Conservation (phyloP, 2,797 vertebrate genomes). For the Enteromius afrohamiltoni region DNA sequence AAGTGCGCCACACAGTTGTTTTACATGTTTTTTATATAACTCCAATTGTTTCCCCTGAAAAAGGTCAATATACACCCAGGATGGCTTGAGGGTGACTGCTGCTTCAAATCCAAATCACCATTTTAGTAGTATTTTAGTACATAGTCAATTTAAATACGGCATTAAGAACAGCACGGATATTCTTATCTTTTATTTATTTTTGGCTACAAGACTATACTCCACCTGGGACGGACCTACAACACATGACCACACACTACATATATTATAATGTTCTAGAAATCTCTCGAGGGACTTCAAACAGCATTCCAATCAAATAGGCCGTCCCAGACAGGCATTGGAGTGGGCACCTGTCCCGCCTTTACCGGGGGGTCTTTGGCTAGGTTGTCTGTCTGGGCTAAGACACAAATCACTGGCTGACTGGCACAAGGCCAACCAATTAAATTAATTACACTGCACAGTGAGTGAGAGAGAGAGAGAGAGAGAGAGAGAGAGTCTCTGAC, state of each 20-base stretch:
- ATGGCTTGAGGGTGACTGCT: not conserved
- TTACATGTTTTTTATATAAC: not conserved
- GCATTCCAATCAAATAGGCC: conserved; percentile 50
- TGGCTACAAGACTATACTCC: not conserved
- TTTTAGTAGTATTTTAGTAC: no score
- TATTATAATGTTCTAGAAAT: conserved; percentile 66
- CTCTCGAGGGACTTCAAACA: conserved; percentile 72
- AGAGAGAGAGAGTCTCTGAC: conserved; percentile 32
- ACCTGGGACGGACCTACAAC: not conserved
- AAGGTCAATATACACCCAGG: not conserved
- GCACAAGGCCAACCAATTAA: conserved; percentile 59
- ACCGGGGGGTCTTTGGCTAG: conserved; percentile 25
- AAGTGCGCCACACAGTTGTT: not conserved
- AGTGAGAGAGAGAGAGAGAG: not conserved
- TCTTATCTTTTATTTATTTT: not conserved
- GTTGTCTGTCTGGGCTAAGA: conserved; percentile 41
- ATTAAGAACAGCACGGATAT: not conserved
- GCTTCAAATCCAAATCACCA: not conserved
- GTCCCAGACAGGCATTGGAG: conserved; percentile 25
- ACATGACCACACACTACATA: conserved; percentile 26
- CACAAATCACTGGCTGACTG: conserved; percentile 58
- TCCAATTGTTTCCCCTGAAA: not conserved
- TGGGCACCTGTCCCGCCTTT: conserved; percentile 22
- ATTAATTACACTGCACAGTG: conserved; percentile 53
- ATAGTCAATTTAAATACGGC: not conserved